These are phyloP conservation scores for Grammomys surdaster DNA, from an alignment of 2,113 vertebrate genomes.

Conservation along the genomic window DNA sequence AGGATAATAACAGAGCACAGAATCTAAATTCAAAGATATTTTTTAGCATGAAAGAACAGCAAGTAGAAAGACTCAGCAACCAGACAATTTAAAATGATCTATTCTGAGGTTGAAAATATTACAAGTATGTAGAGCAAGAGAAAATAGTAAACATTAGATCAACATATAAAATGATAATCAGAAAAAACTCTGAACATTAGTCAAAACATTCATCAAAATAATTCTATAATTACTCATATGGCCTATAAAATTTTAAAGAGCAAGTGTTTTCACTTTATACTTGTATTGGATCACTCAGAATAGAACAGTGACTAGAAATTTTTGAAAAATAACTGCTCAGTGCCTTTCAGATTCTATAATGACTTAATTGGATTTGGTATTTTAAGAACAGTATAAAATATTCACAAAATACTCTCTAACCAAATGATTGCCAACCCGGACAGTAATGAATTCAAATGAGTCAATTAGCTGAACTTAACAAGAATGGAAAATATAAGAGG, in stretches of 20 bases:
- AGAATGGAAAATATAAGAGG: neutral
- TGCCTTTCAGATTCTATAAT: neutral
- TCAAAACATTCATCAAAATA: conserved; percentile 57
- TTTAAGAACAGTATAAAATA: conserved; percentile 17
- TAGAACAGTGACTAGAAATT: neutral
- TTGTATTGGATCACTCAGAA: neutral
- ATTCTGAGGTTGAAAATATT: neutral
- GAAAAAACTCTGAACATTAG: conserved; percentile 25
- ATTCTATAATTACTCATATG: neutral
- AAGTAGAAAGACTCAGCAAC: neutral
- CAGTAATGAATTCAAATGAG: conserved; percentile 16
- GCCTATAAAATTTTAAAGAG: conserved; percentile 9
- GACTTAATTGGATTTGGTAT: conserved; percentile 2
- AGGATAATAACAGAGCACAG: neutral
- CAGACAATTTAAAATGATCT: conserved; percentile 38
- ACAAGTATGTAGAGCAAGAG: neutral
- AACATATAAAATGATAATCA: neutral
- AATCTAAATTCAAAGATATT: neutral
- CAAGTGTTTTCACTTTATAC: neutral
- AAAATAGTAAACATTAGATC: conserved; percentile 17
- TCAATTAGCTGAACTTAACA: neutral
- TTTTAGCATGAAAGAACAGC: neutral
- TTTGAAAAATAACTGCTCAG: conserved; percentile 7
- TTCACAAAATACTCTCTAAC: neutral
- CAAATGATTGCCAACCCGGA: neutral